Conservation (phyloP, 2,113 vertebrate genomes). For the Nibea albiflora region DNA sequence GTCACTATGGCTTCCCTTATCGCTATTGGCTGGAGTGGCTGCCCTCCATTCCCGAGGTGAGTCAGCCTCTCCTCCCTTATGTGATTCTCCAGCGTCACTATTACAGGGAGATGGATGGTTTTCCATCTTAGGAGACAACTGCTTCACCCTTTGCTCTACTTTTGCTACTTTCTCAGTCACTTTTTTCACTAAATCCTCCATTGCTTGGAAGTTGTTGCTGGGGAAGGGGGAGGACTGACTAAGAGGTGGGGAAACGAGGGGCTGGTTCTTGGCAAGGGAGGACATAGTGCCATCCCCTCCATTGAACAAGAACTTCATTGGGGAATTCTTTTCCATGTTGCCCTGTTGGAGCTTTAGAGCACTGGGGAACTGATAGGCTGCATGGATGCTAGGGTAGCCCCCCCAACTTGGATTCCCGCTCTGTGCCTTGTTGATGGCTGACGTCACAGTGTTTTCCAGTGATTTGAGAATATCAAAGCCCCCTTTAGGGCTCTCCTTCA, state of each 20-base stretch:
- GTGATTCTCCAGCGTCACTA: slow-evolving; percentile 88
- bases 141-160: slow-evolving; percentile 92
- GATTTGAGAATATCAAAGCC: slow-evolving; percentile 98
- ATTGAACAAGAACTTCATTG: slow-evolving; percentile 88
- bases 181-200: slow-evolving; percentile 96
- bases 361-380: slow-evolving; percentile 98
- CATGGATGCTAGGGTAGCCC: slow-evolving; percentile 98
- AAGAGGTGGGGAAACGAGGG: slow-evolving; percentile 88
- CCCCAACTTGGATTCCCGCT: slow-evolving; percentile 98
- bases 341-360: slow-evolving; percentile 91
- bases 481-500: slow-evolving; percentile 96
- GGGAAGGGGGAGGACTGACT: slow-evolving; percentile 91
- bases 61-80: slow-evolving; percentile 82
- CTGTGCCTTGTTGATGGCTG: slow-evolving; percentile 98
- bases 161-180: slow-evolving; percentile 95
- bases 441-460: slow-evolving; percentile 96
- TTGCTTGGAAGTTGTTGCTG: slow-evolving; percentile 93
- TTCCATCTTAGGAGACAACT: slow-evolving; percentile 87
- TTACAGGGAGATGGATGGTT: slow-evolving; percentile 86
- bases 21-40: slow-evolving; percentile 88
- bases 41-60: slow-evolving; percentile 85
- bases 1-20: slow-evolving; percentile 78
- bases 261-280: slow-evolving; percentile 88
- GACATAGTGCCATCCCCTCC: slow-evolving; percentile 83
- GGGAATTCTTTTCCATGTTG: slow-evolving; percentile 86